Base-by-base conservation (phyloP, 2,888 invertebrate species). In the Tipula confusa region DNA sequence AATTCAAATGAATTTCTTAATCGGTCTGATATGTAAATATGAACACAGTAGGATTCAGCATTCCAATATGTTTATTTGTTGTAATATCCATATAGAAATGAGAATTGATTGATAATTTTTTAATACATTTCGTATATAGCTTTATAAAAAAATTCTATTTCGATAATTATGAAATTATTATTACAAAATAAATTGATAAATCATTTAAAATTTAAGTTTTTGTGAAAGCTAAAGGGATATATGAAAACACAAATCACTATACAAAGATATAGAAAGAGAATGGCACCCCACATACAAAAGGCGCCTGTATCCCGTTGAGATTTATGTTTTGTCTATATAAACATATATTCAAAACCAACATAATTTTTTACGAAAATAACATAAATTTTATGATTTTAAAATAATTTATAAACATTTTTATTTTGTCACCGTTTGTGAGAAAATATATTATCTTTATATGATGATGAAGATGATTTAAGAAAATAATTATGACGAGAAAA, bases 381-480 rank as follows among this genome's bases (percentile, higher is more conserved):
- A 24, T 24, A 64, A 24, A 64, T 64, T 64, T 64, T 64, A 64
- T 64, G 9, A 24, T 64, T 64, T 64, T 24, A 9, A 64, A 64
- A 64, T 24, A 64, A 64, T 64, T 64, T 64, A 64, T 64, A 64
- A 24, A 64, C 9, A 64, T 64, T 64, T 64, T 64, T 64, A 64
- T 64, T 64, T 24, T 64, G 64, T 64, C 64, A 64, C 64, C 64
- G 64, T 64, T 64, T 64, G 64, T 64, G 64, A 64, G 64, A 64
- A 64, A 64, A 64, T 64, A 43, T 43, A 64, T 64, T 24, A 43
- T 18, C 43, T 43, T 15, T 15, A 15, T 43, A 43, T 15, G 43
- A 64, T 64, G 64, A 64, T 64, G 64, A 64, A 64, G 64, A 64
- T 64, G 64, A 64, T 64, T 64, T 5, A 11, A 36, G 36, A 9